Evolutionary conservation across 1,140 invertebrate species (phyloP).

Genomic region (Aricia agestis): DNA sequence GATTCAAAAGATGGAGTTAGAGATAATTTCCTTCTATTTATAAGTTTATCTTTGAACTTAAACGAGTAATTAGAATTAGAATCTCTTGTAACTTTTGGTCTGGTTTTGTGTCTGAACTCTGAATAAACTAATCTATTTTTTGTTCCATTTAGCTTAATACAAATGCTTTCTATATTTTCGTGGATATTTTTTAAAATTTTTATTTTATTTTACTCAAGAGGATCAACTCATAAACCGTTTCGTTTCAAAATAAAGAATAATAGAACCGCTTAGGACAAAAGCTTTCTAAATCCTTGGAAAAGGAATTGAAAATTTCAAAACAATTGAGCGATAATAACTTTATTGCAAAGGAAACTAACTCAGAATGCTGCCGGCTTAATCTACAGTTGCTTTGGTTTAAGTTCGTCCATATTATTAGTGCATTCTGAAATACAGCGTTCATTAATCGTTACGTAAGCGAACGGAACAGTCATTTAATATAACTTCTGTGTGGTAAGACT

Average conservation of each 20-base stretch:
- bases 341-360: constrained; percentile 11
- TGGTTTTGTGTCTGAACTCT: neutral
- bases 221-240: neutral
- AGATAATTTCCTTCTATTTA: constrained; percentile 4
- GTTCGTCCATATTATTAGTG: constrained; percentile 4
- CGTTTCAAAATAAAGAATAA: constrained; percentile 10
- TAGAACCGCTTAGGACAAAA: constrained; percentile 3
- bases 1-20: constrained; percentile 20
- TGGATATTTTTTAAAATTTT: neutral
- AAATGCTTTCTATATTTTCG: neutral
- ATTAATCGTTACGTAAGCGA: neutral
- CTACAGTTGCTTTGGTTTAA: constrained; percentile 6
- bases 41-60: neutral
- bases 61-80: neutral
- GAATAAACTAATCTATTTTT: neutral
- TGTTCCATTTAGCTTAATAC: too few relatives aligned
- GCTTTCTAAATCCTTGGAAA: constrained; percentile 12
- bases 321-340: constrained; percentile 9
- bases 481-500: neutral
- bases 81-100: neutral
- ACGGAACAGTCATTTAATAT: constrained; percentile 1
- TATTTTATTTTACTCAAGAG: neutral
- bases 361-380: constrained; percentile 10
- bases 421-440: neutral
- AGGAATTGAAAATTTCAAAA: constrained; percentile 11